Conservation (phyloP, 2,113 vertebrate species). For the Pelusios castaneus region DNA sequence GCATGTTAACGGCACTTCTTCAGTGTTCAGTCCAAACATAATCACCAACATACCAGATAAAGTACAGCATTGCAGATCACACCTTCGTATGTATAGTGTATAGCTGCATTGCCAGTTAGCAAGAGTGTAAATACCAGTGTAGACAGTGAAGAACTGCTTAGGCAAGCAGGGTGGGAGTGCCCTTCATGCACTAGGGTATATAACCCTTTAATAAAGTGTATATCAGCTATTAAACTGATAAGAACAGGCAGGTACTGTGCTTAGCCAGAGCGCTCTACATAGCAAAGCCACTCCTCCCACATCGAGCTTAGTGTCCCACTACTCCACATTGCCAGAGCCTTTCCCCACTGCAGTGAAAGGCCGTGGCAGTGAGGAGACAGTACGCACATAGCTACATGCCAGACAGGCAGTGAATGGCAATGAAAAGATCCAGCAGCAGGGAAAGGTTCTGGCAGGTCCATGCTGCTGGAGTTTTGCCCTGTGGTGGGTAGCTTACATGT, state of each 20-base stretch:
- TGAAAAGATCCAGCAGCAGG: background rate
- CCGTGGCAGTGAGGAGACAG: too few species aligned
- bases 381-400: background rate
- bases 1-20: background rate
- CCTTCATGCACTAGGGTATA: background rate
- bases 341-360: background rate
- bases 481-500: background rate
- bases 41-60: too few species aligned
- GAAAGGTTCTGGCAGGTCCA: background rate
- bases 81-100: background rate
- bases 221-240: too few species aligned
- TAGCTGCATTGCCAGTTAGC: background rate
- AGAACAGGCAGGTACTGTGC: too few species aligned
- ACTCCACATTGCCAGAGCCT: background rate
- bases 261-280: background rate
- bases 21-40: too few species aligned
- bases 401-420: background rate
- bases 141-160: background rate
- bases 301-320: background rate
- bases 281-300: too few species aligned
- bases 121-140: background rate
- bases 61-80: too few species aligned
- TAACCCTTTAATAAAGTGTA: too few species aligned
- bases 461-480: background rate
- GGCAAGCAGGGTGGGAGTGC: background rate